Percentiles rank a stretch among this genome's conserved stretches.
These are phyloP conservation scores for Carcharodon carcharias DNA, from an alignment of 2,797 vertebrate genomes.

Conservation along the genomic window DNA sequence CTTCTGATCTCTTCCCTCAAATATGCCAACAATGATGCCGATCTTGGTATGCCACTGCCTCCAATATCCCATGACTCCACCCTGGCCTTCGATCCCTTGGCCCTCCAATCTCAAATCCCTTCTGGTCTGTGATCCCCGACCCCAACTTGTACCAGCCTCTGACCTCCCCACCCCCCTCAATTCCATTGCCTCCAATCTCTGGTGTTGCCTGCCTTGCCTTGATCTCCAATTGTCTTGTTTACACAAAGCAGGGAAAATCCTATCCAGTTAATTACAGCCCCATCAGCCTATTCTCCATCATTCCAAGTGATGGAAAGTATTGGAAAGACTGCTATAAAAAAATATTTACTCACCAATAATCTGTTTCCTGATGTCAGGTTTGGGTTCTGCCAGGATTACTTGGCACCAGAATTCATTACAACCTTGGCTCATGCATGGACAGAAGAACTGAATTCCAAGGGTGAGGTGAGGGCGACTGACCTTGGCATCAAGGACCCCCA, in stretches of 20 bases:
- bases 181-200: too few relatives aligned
- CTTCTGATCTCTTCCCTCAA: background rate
- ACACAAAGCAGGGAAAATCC: too few relatives aligned
- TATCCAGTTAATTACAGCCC: too few relatives aligned
- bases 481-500: background rate
- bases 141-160: background rate
- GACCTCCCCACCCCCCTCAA: too few relatives aligned
- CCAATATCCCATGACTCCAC: too few relatives aligned
- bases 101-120: background rate
- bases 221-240: too few relatives aligned
- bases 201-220: too few relatives aligned
- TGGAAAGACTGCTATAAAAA: background rate
- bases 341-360: background rate
- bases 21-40: background rate
- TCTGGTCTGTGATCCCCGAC: background rate
- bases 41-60: too few relatives aligned
- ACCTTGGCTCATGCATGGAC: too few relatives aligned
- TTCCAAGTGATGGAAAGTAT: background rate
- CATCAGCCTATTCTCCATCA: background rate
- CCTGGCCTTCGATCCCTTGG: background rate
- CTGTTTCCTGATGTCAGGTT: background rate
- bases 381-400: too few relatives aligned
- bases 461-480: background rate
- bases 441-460: too few relatives aligned
- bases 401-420: background rate